Conservation (phyloP, 2,113 vertebrate species). For the Ranitomeya imitator region DNA sequence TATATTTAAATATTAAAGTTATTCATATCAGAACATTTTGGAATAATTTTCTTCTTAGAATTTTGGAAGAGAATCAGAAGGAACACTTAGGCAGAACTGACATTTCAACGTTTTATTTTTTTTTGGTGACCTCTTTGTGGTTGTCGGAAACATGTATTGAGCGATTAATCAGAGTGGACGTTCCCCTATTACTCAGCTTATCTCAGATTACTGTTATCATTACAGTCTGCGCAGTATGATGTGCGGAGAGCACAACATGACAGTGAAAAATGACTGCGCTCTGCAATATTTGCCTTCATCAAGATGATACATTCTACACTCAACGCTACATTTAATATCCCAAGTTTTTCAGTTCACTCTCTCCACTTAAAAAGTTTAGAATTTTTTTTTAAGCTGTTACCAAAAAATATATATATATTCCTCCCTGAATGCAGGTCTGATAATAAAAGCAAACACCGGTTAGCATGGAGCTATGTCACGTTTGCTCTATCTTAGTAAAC, state of each 20-base stretch:
- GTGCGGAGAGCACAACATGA: constrained; percentile 11
- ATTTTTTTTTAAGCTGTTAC: not conserved
- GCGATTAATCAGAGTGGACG: constrained; percentile 30
- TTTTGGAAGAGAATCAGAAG: not conserved
- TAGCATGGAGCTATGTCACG: not conserved
- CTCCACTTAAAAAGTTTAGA: not conserved
- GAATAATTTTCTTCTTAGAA: not conserved
- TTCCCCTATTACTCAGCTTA: not conserved
- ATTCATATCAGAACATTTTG: no score
- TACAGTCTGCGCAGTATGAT: constrained; percentile 6
- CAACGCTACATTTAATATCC: not conserved
- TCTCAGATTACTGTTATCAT: constrained; percentile 44
- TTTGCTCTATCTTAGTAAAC: not conserved
- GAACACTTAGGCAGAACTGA: not conserved
- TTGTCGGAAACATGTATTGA: constrained; percentile 7
- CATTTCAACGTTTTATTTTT: not conserved
- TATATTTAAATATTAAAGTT: no score
- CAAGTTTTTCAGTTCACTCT: not conserved
- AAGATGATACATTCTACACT: no score
- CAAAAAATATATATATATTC: not conserved
- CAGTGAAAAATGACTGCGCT: constrained; percentile 27
- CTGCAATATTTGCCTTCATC: not conserved
- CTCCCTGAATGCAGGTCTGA: not conserved
- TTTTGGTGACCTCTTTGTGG: not conserved
- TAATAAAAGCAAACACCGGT: not conserved